phyloP scores from a whole-genome alignment of 2,113 vertebrate genomes.

The Grus americana region DNA sequence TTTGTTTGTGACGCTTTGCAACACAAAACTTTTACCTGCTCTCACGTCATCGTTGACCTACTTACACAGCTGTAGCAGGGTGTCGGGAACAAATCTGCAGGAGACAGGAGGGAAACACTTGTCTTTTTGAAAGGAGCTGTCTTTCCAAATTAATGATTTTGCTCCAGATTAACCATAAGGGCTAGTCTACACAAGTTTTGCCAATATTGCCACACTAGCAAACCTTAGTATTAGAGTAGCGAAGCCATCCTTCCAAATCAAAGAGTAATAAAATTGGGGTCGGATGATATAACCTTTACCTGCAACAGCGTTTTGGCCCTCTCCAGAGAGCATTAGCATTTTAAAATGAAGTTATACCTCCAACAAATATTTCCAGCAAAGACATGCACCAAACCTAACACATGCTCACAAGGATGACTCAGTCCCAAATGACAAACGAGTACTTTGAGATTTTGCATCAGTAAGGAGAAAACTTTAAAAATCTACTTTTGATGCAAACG shows the following conservation, averaged over 20 bases:
- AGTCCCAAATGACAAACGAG: background rate
- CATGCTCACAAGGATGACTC: background rate
- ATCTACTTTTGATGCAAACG: background rate
- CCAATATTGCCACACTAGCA: background rate
- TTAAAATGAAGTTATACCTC: background rate
- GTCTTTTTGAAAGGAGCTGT: background rate
- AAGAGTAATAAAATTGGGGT: background rate
- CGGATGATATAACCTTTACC: background rate
- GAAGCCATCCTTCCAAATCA: background rate
- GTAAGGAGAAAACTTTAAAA: background rate
- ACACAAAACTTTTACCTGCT: background rate
- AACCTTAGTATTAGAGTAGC: background rate
- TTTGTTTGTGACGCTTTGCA: background rate
- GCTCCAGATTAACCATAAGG: background rate
- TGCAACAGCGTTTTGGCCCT: background rate
- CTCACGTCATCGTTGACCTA: background rate
- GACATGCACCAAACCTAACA: background rate
- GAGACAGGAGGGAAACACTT: background rate
- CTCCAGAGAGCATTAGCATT: background rate
- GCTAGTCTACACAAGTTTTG: background rate
- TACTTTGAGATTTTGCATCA: background rate
- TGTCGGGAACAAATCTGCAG: background rate
- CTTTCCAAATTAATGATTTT: background rate
- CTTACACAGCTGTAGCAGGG: background rate
- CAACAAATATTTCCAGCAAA: background rate